Evolutionary conservation across 2,797 vertebrate genomes (phyloP).

Genomic region (Rhabdomys pumilio): DNA sequence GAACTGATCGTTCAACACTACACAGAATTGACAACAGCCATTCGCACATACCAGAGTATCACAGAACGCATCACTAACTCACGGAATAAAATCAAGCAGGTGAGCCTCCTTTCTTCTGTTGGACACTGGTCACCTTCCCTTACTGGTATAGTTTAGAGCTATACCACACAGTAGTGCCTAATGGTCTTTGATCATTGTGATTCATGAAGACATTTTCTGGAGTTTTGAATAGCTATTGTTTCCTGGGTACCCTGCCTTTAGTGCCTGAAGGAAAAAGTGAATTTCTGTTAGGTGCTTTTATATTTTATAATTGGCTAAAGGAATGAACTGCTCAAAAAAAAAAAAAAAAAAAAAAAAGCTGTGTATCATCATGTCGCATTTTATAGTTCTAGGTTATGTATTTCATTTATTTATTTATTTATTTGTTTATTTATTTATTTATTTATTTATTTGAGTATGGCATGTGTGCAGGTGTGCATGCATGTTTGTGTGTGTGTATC

Average conservation of each 20-base stretch:
- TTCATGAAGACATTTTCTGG: background rate
- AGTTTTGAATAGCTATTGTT: slow-evolving; percentile 11
- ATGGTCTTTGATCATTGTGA: no score
- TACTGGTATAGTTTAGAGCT: background rate
- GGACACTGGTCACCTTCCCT: accelerated
- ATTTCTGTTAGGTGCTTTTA: background rate
- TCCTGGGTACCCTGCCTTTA: background rate
- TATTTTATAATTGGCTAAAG: background rate
- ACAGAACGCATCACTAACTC: slow-evolving; percentile 99
- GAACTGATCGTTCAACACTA: slow-evolving; percentile 98
- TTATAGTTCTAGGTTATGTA: background rate
- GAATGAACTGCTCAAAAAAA: background rate
- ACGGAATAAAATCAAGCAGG: slow-evolving; percentile 98
- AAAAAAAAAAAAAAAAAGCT: background rate
- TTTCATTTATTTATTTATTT: background rate
- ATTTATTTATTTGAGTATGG: no score
- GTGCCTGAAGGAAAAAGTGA: background rate
- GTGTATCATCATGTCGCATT: background rate
- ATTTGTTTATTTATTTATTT: background rate
- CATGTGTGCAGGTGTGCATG: background rate
- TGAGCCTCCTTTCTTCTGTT: slow-evolving; percentile 54
- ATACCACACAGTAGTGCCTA: background rate
- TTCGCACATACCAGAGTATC: slow-evolving; percentile 99
- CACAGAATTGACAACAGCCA: slow-evolving; percentile 98
- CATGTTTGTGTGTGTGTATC: background rate